Evolutionary conservation across 2,113 vertebrate species (phyloP).

Genomic region (Henicopernis longicauda): DNA sequence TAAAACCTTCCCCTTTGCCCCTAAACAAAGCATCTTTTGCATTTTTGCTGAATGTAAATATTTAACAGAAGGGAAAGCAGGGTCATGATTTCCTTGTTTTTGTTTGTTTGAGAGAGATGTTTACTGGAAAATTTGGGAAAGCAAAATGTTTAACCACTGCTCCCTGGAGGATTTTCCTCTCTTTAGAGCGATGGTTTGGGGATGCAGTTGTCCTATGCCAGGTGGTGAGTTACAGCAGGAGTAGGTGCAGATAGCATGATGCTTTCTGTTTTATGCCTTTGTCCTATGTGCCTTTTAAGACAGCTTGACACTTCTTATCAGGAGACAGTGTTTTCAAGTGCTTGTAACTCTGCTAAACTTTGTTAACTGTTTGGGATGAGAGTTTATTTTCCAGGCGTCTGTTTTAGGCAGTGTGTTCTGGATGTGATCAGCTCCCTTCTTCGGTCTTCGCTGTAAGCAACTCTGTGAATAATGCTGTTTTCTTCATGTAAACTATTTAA

Average conservation of each 20-base stretch:
- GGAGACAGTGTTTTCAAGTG: background rate
- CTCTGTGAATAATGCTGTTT: background rate
- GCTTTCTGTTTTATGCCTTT: background rate
- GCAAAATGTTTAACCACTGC: background rate
- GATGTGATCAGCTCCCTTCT: background rate
- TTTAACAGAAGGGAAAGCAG: background rate
- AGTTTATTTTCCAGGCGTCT: background rate
- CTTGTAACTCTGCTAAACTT: background rate
- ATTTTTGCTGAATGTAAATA: background rate
- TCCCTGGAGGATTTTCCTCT: background rate
- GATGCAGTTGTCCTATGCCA: accelerated
- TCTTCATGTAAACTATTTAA: background rate
- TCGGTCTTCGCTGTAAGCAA: background rate
- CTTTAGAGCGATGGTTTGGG: background rate
- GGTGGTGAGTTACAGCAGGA: background rate
- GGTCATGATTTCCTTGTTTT: background rate
- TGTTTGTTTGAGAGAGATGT: background rate
- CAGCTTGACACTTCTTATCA: background rate
- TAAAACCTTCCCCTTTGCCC: background rate
- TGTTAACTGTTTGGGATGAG: background rate
- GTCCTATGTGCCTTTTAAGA: background rate
- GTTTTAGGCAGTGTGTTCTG: background rate
- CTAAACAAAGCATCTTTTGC: background rate
- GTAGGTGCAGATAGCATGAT: background rate
- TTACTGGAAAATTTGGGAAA: background rate